Evolutionary conservation across 2,797 vertebrate genomes (phyloP), one percentile per base, ranked within the genome.

Genomic region (Ctenopoma kingsleyae): DNA sequence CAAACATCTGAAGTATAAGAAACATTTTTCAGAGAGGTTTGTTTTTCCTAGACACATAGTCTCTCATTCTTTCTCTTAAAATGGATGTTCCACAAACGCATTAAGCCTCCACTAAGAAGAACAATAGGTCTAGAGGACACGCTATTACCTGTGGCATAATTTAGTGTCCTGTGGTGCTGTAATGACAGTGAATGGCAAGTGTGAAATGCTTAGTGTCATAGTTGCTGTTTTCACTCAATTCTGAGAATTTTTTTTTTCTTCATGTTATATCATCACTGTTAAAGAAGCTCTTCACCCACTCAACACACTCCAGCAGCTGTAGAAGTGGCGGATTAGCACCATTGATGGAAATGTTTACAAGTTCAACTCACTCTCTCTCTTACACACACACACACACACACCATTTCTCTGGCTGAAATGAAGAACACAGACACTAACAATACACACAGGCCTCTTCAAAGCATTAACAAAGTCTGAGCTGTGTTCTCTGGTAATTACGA

Each of bases 261-360:
- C 15, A 16, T 6, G 23, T 73, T 70, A 17, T 58, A 48, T 73
- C 40, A 58, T 58, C 51, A 20, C 68, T 52, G 47, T 52, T 55
- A 67, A 61, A 79, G 65, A 54, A 76, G 47, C 71, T 19, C 71
- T 67, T 70, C 60, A 53, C 74, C 63, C 63, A 70, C 78, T 82
- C 51, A 15, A 2, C 19, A 3, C 70, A 49, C 49, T 70, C 25
- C 2, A 62, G 44, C 52, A 54, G 56, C 38, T 17, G 3, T 13
- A 68, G 40, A 81, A 71, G 75, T 75, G 78, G 49, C 40, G 38
- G 38, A 74, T 52, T 8, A 58, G 76, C 60, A 56, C 70, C 70
- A 66, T 61, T 80, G 67, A 80, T 81, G 79, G 78, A 69, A 76
- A 78, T 80, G 76, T 67, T 81, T 59, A 51, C 12, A 54, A 50